Evolutionary conservation across 2,888 invertebrate genomes (phyloP), one percentile per base, ranked within the genome.

Genomic region (Leuctra nigra): DNA sequence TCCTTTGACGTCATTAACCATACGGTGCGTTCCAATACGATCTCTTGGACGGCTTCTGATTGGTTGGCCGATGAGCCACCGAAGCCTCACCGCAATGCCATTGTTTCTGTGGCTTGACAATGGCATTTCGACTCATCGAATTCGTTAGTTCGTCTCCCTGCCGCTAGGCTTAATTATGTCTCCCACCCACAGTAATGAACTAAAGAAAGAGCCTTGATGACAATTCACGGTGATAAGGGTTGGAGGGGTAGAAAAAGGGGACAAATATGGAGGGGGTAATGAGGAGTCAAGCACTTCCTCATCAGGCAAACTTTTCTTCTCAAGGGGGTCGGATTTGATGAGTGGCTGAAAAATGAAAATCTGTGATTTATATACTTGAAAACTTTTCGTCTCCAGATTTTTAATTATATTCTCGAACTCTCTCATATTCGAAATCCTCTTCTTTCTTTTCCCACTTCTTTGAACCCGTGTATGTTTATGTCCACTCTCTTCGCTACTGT

Each of bases 131-230:
- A 24, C 4, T n/a, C 18, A 33, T 35, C 33, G 33, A 50, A 13
- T 35, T 50, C 50, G 20, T 29, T 35, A 35, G 20, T 16, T n/a
- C n/a, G n/a, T 35, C 11, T 50, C 22, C 29, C n/a, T 35, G 16
- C 50, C 50, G 29, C 35, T 35, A 33, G 16, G 16, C 50, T 50
- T 35, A 50, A 50, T 50, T 50, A 50, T 35, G 33, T 50, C 33
- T 7, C n/a, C 50, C 33, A 50, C 50, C 33, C 14, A 11, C 33
- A 7, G 20, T 50, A 50, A 50, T 35, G 50, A 50, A 50, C 50
- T 35, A 50, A 50, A 50, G 35, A 50, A 33, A 35, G 50, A 35
- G 50, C 33, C 50, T n/a, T 50, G 50, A 50, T 50, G 50, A 50
- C 33, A 33, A 29, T 29, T 11, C 11, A 29, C 7, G 6, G 11